phyloP scores from a whole-genome alignment of 2,797 vertebrate species.

The Thunnus albacares region DNA sequence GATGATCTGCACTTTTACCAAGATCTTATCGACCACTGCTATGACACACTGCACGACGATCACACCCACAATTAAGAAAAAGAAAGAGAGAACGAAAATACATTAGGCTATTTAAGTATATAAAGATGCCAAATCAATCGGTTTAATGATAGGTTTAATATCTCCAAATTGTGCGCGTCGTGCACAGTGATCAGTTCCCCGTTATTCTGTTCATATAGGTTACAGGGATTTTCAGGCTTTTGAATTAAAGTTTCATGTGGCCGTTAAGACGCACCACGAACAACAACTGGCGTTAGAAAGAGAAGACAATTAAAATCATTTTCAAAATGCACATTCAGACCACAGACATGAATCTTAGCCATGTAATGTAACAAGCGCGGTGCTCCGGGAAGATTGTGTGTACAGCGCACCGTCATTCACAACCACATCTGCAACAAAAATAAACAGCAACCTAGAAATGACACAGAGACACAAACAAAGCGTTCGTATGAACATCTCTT shows the following conservation, averaged over 20 bases:
- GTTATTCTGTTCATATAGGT: neutral
- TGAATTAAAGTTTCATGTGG: slow-evolving; percentile 28
- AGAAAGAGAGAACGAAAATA: neutral
- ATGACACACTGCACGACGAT: neutral
- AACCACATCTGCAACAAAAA: neutral
- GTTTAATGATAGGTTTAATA: neutral
- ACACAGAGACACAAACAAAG: neutral
- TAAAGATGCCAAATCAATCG: neutral
- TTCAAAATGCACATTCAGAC: neutral
- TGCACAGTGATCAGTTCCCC: neutral
- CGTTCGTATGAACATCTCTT: neutral
- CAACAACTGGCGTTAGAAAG: fast-evolving
- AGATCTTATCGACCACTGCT: neutral
- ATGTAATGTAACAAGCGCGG: neutral
- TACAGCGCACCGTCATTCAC: neutral
- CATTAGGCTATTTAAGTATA: neutral
- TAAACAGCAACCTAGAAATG: neutral
- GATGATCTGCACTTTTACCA: slow-evolving; percentile 12
- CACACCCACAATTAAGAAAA: slow-evolving; percentile 15
- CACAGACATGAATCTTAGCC: neutral
- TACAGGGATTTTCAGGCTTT: slow-evolving; percentile 9
- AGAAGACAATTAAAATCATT: neutral
- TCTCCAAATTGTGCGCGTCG: neutral
- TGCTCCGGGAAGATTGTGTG: neutral
- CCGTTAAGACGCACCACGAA: neutral